Conservation (phyloP, 2,113 vertebrate species). For the Cheilinus undulatus region DNA sequence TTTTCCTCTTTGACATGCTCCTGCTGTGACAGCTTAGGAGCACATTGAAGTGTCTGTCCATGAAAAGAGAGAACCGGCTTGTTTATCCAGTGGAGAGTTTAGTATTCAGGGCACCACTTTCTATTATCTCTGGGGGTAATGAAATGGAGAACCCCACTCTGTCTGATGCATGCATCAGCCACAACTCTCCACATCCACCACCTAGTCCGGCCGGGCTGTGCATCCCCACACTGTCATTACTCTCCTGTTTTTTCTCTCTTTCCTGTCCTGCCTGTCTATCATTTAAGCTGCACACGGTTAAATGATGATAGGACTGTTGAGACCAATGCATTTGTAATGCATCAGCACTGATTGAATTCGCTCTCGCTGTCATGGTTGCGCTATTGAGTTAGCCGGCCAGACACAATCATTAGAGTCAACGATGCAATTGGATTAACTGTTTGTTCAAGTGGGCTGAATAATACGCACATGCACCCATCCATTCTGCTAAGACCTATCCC, state of each 20-base stretch:
- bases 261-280: conserved; percentile 42
- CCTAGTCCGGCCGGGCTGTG: conserved; percentile 27
- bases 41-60: conserved; percentile 46
- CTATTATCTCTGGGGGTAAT: conserved; percentile 76
- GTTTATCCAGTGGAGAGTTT: conserved; percentile 63
- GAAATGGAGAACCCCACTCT: conserved; percentile 64
- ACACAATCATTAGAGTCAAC: conserved; percentile 59
- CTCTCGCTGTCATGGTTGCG: conserved; percentile 29
- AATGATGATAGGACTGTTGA: conserved; percentile 55
- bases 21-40: conserved; percentile 53
- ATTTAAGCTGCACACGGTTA: conserved; percentile 50
- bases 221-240: conserved; percentile 61
- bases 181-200: conserved; percentile 44
- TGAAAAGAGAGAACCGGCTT: conserved; percentile 41
- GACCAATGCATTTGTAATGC: conserved; percentile 38
- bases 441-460: conserved; percentile 56
- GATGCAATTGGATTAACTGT: conserved; percentile 61
- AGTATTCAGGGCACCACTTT: conserved; percentile 74
- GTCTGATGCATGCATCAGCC: conserved; percentile 64
- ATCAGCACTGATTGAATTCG: conserved; percentile 59
- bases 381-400: conserved; percentile 43
- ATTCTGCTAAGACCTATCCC: conserved; percentile 20
- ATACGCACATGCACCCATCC: conserved; percentile 29
- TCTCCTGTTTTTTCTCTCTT: conserved; percentile 23
- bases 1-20: conserved; percentile 34